Percentiles rank a stretch among this genome's conserved stretches.
Evolutionary conservation across 2,113 vertebrate species (phyloP).

Genomic region (Crotophaga sulcirostris): DNA sequence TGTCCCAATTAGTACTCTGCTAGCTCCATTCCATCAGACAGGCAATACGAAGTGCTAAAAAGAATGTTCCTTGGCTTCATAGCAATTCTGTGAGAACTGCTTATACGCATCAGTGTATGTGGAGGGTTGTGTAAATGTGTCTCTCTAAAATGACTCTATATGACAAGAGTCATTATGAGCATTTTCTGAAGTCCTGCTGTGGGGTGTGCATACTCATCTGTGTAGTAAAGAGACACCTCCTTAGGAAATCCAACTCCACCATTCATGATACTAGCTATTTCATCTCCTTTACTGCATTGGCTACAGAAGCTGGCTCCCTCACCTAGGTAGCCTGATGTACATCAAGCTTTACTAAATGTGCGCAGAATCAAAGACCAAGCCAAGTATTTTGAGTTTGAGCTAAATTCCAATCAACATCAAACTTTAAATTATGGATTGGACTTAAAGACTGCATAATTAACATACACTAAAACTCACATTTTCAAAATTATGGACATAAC

Average conservation of each 20-base stretch:
- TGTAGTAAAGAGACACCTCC: not conserved
- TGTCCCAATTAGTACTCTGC: slow-evolving; percentile 1
- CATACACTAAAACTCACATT: not conserved
- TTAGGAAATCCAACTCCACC: not conserved
- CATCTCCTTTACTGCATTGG: not conserved
- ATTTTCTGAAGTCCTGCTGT: not conserved
- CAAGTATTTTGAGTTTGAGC: not conserved
- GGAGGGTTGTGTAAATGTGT: not conserved
- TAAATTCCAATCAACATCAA: not conserved
- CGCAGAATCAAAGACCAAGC: not conserved
- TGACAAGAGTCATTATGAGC: not conserved
- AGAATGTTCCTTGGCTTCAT: not conserved
- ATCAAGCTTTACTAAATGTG: not conserved
- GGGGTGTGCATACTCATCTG: not conserved
- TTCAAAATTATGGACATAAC: not conserved
- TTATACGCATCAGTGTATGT: not conserved
- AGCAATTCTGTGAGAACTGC: not conserved
- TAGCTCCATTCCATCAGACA: not conserved
- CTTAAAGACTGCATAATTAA: not conserved
- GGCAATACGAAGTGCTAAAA: not conserved
- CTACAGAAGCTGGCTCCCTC: not conserved
- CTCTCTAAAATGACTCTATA: not conserved
- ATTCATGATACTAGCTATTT: not conserved
- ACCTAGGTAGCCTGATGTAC: not conserved
- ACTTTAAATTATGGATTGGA: not conserved